These are phyloP conservation scores for Epinephelus awoara DNA, from an alignment of 2,797 vertebrate species.

Conservation along the genomic window DNA sequence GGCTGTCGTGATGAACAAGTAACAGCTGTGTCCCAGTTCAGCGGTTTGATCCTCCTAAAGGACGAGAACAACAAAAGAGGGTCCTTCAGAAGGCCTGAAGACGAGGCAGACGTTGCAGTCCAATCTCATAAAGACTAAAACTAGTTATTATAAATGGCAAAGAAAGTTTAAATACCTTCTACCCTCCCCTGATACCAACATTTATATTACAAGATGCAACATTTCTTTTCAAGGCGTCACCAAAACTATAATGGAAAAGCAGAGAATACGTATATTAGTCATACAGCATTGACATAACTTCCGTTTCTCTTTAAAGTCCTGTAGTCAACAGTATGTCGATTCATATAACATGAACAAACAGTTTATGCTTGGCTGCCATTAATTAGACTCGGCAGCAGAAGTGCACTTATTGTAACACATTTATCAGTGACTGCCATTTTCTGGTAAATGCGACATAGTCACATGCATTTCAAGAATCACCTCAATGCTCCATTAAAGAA, in stretches of 20 bases:
- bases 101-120: neutral
- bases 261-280: neutral
- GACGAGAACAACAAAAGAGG: neutral
- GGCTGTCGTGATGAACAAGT: neutral
- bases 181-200: accelerated
- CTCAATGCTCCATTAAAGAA: neutral
- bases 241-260: neutral
- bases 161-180: neutral
- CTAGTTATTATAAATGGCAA: neutral
- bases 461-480: neutral
- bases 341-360: conserved; percentile 3
- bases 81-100: conserved; percentile 24
- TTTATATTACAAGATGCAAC: neutral
- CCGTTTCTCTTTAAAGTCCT: neutral
- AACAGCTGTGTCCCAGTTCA: conserved; percentile 15
- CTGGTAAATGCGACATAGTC: neutral
- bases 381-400: conserved; percentile 8
- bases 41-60: neutral
- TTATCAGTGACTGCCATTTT: neutral
- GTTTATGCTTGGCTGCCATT: neutral
- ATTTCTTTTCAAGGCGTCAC: conserved; percentile 1
- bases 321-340: neutral
- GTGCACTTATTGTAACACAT: conserved; percentile 20
- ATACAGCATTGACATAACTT: neutral
- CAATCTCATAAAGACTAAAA: neutral